Conservation (phyloP, 1,140 invertebrate genomes). For the Trichonephila clavata region DNA sequence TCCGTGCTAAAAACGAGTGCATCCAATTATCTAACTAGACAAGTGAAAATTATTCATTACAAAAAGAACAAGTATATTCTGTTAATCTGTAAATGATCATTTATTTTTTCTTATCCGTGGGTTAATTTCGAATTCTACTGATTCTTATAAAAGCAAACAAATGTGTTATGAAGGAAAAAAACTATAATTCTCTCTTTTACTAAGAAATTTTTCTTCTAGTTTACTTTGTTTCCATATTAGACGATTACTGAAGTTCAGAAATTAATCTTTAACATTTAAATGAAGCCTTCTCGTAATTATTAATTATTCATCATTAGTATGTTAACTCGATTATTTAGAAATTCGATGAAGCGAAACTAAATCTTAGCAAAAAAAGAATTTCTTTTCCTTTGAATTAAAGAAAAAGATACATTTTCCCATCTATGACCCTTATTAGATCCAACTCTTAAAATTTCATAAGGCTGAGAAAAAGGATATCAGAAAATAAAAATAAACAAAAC, state of each 20-base stretch:
- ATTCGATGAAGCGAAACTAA: not conserved
- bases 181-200: not conserved
- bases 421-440: not conserved
- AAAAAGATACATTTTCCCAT: not conserved
- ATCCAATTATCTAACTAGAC: no score
- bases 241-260: not conserved
- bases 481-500: not conserved
- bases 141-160: not conserved
- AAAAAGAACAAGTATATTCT: no score
- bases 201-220: not conserved
- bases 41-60: no score
- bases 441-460: conserved; percentile 4
- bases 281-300: not conserved
- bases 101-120: not conserved
- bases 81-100: not conserved
- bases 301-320: conserved; percentile 9
- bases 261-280: conserved; percentile 3
- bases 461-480: not conserved
- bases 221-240: not conserved
- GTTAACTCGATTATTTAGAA: not conserved
- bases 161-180: not conserved
- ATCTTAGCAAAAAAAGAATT: not conserved
- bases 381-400: not conserved
- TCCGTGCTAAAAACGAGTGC: no score
- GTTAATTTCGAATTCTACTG: not conserved